phyloP scores from a whole-genome alignment of 2,888 invertebrate genomes.

The Tipula helvola region DNA sequence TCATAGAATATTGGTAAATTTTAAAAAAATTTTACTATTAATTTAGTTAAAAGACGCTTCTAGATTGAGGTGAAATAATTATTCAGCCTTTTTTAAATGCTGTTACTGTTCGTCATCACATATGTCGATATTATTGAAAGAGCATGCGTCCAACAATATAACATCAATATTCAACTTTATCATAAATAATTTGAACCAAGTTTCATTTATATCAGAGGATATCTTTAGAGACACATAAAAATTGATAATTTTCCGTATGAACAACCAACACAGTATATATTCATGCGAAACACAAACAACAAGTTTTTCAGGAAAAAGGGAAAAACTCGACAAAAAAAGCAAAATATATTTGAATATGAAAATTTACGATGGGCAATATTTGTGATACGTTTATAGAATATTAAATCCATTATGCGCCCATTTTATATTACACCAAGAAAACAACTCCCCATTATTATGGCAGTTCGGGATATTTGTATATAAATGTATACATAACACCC shows the following conservation, averaged over 20 bases:
- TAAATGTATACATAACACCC: neutral
- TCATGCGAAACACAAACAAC: neutral
- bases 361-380: constrained; percentile 11
- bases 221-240: neutral
- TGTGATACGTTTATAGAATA: constrained; percentile 8
- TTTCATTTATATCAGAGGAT: neutral
- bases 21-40: too few species aligned
- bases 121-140: neutral
- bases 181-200: neutral
- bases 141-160: neutral
- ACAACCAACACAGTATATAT: neutral
- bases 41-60: too few species aligned
- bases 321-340: neutral
- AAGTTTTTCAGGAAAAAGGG: neutral
- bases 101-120: too few species aligned
- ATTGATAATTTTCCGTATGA: neutral
- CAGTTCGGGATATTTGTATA: neutral
- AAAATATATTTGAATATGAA: constrained; percentile 9
- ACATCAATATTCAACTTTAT: neutral
- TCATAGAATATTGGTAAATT: too few species aligned
- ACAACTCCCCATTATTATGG: neutral
- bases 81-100: too few species aligned
- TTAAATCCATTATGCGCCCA: neutral
- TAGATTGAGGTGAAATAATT: too few species aligned
- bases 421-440: neutral